phyloP scores from a whole-genome alignment of 1,140 invertebrate genomes.

The Octopus bimaculoides region DNA sequence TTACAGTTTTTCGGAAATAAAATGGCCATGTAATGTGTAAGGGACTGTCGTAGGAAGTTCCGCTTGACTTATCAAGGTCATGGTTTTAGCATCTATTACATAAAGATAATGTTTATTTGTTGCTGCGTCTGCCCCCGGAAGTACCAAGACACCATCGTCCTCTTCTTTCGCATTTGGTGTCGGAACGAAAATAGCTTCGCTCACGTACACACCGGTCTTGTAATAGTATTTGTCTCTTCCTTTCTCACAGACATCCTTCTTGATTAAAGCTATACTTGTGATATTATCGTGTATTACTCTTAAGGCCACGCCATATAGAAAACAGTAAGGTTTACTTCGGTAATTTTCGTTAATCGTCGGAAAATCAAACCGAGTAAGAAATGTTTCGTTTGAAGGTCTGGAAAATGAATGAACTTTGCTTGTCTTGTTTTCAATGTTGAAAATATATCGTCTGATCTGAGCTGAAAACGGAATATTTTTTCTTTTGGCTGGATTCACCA shows the following conservation, averaged over 20 bases:
- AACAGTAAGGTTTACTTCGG: conserved; percentile 41
- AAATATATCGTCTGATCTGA: conserved; percentile 32
- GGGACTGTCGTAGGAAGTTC: conserved; percentile 42
- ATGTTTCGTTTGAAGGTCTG: conserved; percentile 14
- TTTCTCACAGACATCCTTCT: conserved; percentile 45
- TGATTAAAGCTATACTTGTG: conserved; percentile 41
- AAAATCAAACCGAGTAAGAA: conserved; percentile 39
- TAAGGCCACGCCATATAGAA: conserved; percentile 43
- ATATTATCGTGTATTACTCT: conserved; percentile 38
- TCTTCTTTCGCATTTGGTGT: conserved; percentile 29
- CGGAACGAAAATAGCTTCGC: conserved; percentile 46
- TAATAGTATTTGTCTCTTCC: conserved; percentile 34
- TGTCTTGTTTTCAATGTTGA: conserved; percentile 28
- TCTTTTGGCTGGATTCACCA: conserved; percentile 27
- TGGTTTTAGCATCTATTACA: conserved; percentile 39
- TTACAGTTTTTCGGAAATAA: conserved; percentile 19
- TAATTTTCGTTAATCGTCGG: conserved; percentile 48
- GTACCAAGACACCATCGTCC: conserved; percentile 47
- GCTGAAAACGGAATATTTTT: conserved; percentile 31
- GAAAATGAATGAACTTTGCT: conserved; percentile 20
- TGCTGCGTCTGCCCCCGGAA: conserved; percentile 40
- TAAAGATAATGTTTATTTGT: conserved; percentile 33
- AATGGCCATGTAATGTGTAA: conserved; percentile 46
- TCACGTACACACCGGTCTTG: conserved; percentile 30
- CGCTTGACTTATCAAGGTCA: conserved; percentile 32